These are phyloP conservation scores for Drosophila neotestacea DNA, from an alignment of 2,888 invertebrate species.

Conservation along the genomic window DNA sequence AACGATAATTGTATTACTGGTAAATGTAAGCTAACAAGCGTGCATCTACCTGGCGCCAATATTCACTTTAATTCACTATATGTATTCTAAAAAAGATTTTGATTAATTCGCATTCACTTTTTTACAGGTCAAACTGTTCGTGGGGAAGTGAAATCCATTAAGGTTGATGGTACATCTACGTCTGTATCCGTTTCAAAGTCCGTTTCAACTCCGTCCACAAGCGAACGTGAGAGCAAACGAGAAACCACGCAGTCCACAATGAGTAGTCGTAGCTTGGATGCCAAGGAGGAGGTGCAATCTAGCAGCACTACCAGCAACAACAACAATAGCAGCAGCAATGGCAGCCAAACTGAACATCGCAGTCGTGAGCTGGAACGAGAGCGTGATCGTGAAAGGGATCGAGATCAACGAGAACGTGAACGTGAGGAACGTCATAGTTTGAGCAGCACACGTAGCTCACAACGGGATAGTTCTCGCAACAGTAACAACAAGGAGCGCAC, in stretches of 20 bases:
- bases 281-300: constrained; percentile 63
- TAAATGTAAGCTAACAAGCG: too few species aligned
- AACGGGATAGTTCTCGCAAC: constrained; percentile 80
- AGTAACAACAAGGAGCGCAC: constrained; percentile 79
- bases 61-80: too few species aligned
- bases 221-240: constrained; percentile 62
- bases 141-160: constrained; percentile 30
- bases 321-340: constrained; percentile 36
- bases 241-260: constrained; percentile 25
- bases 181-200: constrained; percentile 36
- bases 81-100: neutral
- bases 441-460: constrained; percentile 77
- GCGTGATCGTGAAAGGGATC: constrained; percentile 58
- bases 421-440: constrained; percentile 78
- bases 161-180: constrained; percentile 35
- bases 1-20: too few species aligned
- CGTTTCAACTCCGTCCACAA: constrained; percentile 21
- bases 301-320: constrained; percentile 27
- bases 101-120: neutral
- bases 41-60: too few species aligned
- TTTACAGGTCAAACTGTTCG: constrained; percentile 16
- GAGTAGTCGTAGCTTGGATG: constrained; percentile 63
- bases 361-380: constrained; percentile 57
- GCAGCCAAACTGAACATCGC: constrained; percentile 50
- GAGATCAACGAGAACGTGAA: constrained; percentile 67